phyloP scores from a whole-genome alignment of 2,888 invertebrate genomes.

The Polydrusus tereticollis region DNA sequence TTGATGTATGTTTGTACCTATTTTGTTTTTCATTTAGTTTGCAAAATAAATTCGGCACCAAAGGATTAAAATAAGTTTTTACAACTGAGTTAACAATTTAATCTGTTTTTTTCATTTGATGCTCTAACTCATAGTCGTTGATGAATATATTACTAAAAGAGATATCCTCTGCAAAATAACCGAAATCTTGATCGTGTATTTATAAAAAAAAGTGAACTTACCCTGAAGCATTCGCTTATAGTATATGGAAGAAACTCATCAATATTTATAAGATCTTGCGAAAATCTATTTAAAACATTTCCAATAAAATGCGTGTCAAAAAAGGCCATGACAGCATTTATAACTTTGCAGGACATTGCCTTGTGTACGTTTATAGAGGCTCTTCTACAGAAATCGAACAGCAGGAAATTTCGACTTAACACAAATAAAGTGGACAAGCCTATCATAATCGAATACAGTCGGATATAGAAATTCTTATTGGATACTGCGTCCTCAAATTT shows the following conservation, averaged over 20 bases:
- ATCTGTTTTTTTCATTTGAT: too few species aligned
- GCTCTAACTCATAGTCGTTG: too few species aligned
- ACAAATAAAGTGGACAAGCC: constrained; percentile 37
- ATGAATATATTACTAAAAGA: too few species aligned
- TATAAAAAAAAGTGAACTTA: too few species aligned
- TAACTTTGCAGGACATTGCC: constrained; percentile 54
- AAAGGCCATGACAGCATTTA: constrained; percentile 58
- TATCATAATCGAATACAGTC: constrained; percentile 52
- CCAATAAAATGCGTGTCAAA: constrained; percentile 60
- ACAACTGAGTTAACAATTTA: too few species aligned
- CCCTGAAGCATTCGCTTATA: constrained; percentile 52
- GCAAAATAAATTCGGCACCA: too few species aligned
- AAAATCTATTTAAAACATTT: constrained; percentile 60
- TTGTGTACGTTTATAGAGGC: constrained; percentile 67
- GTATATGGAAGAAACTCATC: constrained; percentile 58
- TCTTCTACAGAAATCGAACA: constrained; percentile 85
- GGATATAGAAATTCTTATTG: constrained; percentile 46
- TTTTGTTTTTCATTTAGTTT: too few species aligned
- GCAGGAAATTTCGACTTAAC: constrained; percentile 63
- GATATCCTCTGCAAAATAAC: too few species aligned
- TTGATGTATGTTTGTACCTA: too few species aligned
- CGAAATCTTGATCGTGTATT: too few species aligned
- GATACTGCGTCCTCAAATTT: constrained; percentile 33
- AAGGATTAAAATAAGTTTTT: too few species aligned
- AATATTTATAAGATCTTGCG: constrained; percentile 58